These are phyloP conservation scores for Pipa parva DNA, from an alignment of 2,113 vertebrate genomes.

Conservation along the genomic window DNA sequence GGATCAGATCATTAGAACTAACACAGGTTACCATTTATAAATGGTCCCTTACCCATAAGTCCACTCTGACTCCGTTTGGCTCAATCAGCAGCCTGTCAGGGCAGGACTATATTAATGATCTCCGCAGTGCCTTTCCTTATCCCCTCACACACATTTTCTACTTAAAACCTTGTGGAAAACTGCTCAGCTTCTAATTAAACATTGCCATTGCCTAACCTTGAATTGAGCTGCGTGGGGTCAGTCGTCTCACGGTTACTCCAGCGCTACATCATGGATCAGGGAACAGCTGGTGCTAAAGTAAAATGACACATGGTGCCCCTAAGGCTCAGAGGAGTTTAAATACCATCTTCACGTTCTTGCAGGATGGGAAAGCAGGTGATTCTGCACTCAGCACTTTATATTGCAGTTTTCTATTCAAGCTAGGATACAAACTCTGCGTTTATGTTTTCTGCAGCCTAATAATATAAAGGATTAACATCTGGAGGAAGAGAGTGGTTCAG, in stretches of 20 bases:
- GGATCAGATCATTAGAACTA: too few relatives aligned
- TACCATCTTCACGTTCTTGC: not conserved
- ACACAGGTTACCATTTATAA: too few relatives aligned
- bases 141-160: not conserved
- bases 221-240: slow-evolving; percentile 36
- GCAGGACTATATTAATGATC: too few relatives aligned
- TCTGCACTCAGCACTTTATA: not conserved
- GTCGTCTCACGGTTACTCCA: slow-evolving; percentile 41
- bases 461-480: not conserved
- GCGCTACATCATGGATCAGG: slow-evolving; percentile 35
- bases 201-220: slow-evolving; percentile 40
- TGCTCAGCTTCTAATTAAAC: slow-evolving; percentile 52
- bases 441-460: not conserved
- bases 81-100: too few relatives aligned
- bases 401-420: not conserved
- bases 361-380: slow-evolving; percentile 11
- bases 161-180: not conserved
- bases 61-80: too few relatives aligned
- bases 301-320: slow-evolving; percentile 3
- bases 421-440: not conserved
- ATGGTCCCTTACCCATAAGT: too few relatives aligned
- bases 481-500: not conserved
- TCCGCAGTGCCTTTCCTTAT: too few relatives aligned
- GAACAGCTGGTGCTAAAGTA: slow-evolving; percentile 25
- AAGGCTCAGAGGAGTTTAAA: slow-evolving; percentile 20